A percentile compares a stretch with the other conserved stretches of the same genome.
phyloP scores from a whole-genome alignment of 2,888 invertebrate species.

The Teleogryllus oceanicus region DNA sequence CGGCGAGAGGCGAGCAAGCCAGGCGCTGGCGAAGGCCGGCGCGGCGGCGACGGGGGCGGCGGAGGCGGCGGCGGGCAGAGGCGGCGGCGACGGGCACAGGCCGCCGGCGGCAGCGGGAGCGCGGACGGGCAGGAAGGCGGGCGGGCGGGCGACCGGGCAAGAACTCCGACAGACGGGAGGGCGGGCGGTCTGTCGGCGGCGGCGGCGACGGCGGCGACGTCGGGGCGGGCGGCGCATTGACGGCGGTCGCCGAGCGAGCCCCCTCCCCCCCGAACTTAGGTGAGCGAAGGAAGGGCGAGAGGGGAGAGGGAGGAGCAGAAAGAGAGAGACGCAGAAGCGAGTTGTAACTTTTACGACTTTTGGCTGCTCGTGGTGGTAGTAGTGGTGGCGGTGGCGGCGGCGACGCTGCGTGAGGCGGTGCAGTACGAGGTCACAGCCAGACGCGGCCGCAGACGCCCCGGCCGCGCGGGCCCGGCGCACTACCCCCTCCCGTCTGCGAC shows the following conservation, averaged over 20 bases:
- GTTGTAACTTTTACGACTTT: conserved; percentile 18
- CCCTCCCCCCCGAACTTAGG: not conserved
- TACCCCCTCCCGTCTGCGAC: not conserved
- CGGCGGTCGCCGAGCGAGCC: conserved; percentile 1
- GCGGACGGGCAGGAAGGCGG: not conserved
- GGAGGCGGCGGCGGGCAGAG: not conserved
- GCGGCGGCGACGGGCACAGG: not conserved
- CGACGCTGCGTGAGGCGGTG: not conserved
- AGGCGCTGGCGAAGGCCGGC: conserved; percentile 18
- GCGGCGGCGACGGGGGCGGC: not conserved
- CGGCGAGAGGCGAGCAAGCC: not conserved
- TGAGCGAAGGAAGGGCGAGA: not conserved
- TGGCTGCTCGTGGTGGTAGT: conserved; percentile 18
- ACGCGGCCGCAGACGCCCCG: conserved; percentile 1
- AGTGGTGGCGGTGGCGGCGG: not conserved
- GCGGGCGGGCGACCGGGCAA: conserved; percentile 5
- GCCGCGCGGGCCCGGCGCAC: not conserved
- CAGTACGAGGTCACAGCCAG: conserved; percentile 18
- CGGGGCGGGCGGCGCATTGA: not conserved
- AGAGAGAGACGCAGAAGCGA: conserved; percentile 11
- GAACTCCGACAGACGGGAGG: not conserved
- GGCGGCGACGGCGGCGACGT: conserved; percentile 1
- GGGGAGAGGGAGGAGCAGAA: not conserved
- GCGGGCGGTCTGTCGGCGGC: not conserved
- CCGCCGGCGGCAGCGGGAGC: not conserved